phyloP scores from a whole-genome alignment of 1,140 invertebrate genomes.

The Leptopilina boulardi region DNA sequence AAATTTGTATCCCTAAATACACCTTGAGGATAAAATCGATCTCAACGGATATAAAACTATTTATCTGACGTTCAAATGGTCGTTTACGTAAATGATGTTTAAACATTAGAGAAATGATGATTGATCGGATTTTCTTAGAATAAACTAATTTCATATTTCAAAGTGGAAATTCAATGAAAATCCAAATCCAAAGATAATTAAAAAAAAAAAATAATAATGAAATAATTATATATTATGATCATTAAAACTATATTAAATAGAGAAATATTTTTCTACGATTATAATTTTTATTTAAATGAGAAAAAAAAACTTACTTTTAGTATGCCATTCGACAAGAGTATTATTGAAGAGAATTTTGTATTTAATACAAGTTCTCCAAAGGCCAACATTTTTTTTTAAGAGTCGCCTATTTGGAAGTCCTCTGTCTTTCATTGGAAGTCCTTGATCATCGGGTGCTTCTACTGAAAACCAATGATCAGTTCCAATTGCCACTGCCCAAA shows the following conservation, averaged over 20 bases:
- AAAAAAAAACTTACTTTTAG: conserved; percentile 60
- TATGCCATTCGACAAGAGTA: conserved; percentile 51
- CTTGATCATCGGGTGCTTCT: conserved; percentile 68
- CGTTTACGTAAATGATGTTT: conserved; percentile 25
- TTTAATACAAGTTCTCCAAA: conserved; percentile 81
- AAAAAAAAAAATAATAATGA: too few species aligned
- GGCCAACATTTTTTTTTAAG: conserved; percentile 79
- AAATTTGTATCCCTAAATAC: background rate
- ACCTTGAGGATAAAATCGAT: background rate
- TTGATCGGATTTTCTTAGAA: background rate
- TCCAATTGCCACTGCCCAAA: conserved; percentile 86
- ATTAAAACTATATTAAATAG: too few species aligned
- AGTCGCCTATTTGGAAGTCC: conserved; percentile 56
- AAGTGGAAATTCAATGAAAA: background rate
- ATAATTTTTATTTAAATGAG: too few species aligned
- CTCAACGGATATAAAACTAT: background rate
- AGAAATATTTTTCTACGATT: too few species aligned
- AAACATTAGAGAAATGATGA: conserved; percentile 15
- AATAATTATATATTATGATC: too few species aligned
- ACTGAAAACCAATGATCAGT: conserved; percentile 87
- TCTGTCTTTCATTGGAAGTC: conserved; percentile 57
- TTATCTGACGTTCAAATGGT: conserved; percentile 15
- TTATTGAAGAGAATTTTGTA: conserved; percentile 61
- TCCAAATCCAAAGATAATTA: background rate
- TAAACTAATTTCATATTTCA: background rate